phyloP scores from a whole-genome alignment of 2,113 vertebrate genomes.

The Lepus americanus region DNA sequence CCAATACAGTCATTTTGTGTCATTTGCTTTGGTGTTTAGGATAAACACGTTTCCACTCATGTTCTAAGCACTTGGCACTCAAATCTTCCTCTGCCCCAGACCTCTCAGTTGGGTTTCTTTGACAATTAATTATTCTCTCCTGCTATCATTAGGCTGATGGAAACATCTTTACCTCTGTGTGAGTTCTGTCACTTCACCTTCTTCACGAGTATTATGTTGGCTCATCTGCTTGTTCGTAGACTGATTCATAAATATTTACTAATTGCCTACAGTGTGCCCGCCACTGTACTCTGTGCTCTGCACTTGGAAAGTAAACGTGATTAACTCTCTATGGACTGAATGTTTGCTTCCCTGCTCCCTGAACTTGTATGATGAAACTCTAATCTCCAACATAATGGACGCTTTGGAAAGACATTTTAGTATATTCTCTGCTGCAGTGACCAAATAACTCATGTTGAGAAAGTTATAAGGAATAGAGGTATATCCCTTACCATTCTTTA shows the following conservation, averaged over 20 bases:
- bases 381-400: background rate
- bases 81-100: background rate
- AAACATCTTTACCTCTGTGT: background rate
- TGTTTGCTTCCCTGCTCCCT: background rate
- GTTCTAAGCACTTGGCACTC: background rate
- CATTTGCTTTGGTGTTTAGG: background rate
- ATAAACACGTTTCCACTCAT: background rate
- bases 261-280: background rate
- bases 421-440: background rate
- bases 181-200: background rate
- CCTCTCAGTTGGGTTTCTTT: background rate
- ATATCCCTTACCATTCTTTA: background rate
- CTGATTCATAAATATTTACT: background rate
- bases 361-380: background rate
- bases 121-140: background rate
- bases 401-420: background rate
- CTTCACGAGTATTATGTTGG: background rate
- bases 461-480: background rate
- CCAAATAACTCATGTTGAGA: background rate
- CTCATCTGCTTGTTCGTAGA: background rate
- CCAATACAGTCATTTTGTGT: background rate
- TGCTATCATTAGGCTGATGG: background rate
- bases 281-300: rapidly evolving
- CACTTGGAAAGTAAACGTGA: background rate
- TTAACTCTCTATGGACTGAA: background rate